Percentiles rank a stretch among this genome's conserved stretches.
phyloP scores from a whole-genome alignment of 2,113 vertebrate species.

The Pyxicephalus adspersus region DNA sequence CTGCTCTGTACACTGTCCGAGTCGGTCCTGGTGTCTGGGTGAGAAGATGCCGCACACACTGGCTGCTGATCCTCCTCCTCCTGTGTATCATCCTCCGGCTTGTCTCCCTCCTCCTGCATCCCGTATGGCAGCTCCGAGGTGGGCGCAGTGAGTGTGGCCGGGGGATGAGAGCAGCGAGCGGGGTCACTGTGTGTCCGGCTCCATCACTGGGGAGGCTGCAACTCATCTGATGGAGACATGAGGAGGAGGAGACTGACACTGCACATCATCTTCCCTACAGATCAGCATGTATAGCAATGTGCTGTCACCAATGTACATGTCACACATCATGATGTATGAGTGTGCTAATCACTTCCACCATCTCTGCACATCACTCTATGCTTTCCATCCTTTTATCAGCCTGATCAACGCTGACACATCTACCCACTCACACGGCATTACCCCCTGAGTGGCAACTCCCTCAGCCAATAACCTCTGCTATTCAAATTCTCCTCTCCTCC shows the following conservation, averaged over 20 bases:
- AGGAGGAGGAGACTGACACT: slow-evolving; percentile 37
- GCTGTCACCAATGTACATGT: too few relatives aligned
- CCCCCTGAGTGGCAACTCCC: too few relatives aligned
- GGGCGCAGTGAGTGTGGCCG: slow-evolving; percentile 13
- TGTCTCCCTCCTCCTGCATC: slow-evolving; percentile 54
- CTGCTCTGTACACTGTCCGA: slow-evolving; percentile 76
- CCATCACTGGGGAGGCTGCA: slow-evolving; percentile 42
- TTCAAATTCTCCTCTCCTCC: too few relatives aligned
- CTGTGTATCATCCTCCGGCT: slow-evolving; percentile 39
- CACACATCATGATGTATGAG: too few relatives aligned
- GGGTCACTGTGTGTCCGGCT: slow-evolving; percentile 53
- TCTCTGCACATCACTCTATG: too few relatives aligned
- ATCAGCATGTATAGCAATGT: neutral
- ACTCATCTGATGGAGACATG: slow-evolving; percentile 46
- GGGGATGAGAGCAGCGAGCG: slow-evolving; percentile 1
- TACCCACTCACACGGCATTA: too few relatives aligned
- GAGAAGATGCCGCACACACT: slow-evolving; percentile 18
- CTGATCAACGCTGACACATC: too few relatives aligned
- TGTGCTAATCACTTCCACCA: too few relatives aligned
- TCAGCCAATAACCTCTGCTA: too few relatives aligned
- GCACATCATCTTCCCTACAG: neutral
- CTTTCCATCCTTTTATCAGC: too few relatives aligned
- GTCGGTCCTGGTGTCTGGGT: slow-evolving; percentile 60
- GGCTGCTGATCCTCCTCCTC: slow-evolving; percentile 44
- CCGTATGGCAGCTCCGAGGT: slow-evolving; percentile 27